These are phyloP conservation scores for Rhinichthys klamathensis DNA, from an alignment of 2,113 vertebrate genomes.

Conservation along the genomic window DNA sequence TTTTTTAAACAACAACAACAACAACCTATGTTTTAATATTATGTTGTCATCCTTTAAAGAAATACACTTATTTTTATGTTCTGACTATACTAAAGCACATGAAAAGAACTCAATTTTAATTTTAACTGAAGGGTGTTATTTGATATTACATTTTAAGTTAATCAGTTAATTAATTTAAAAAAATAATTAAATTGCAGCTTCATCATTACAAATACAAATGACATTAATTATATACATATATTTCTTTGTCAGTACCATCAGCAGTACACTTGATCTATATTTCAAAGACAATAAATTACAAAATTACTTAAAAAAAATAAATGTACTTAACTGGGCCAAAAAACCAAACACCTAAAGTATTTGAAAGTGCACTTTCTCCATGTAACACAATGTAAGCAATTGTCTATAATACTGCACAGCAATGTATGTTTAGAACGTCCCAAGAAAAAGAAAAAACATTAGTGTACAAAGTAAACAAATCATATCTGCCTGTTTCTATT, in stretches of 20 bases:
- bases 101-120: no score
- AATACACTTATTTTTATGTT: no score
- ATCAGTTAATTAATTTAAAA: not conserved
- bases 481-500: slow-evolving; percentile 1
- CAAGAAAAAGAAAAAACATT: not conserved
- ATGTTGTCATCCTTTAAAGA: no score
- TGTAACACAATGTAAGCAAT: not conserved
- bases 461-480: slow-evolving; percentile 3
- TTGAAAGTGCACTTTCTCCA: not conserved
- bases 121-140: not conserved
- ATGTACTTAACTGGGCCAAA: not conserved
- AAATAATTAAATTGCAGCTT: not conserved
- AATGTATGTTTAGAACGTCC: not conserved
- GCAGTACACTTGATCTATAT: not conserved
- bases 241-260: not conserved
- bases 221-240: not conserved
- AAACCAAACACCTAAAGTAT: not conserved
- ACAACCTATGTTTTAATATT: no score
- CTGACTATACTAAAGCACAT: no score
- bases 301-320: not conserved
- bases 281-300: not conserved
- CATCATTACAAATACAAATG: not conserved
- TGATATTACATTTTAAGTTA: not conserved
- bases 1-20: no score
- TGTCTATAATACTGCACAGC: not conserved